Conservation (phyloP, 2,888 invertebrate genomes). For the Tubulanus polymorphus region DNA sequence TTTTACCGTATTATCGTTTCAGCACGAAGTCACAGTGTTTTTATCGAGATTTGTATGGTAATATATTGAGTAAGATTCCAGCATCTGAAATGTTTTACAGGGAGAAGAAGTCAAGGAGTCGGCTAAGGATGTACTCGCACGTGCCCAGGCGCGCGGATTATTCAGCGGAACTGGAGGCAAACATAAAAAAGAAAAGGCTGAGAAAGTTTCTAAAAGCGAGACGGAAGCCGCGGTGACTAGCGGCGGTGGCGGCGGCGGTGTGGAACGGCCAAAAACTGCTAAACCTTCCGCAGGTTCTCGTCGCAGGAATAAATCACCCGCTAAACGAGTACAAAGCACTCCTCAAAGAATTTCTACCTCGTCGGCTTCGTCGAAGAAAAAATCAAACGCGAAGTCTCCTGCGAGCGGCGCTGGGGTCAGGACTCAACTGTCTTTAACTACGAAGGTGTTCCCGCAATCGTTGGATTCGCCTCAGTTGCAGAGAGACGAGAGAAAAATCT, state of each 20-base stretch:
- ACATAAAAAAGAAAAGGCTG: not conserved
- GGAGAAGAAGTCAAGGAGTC: constrained; percentile 35
- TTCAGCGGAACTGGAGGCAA: constrained; percentile 24
- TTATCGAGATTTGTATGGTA: too few relatives aligned
- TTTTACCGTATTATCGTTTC: too few relatives aligned
- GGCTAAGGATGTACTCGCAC: constrained; percentile 38
- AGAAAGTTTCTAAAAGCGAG: constrained; percentile 14
- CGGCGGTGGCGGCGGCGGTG: not conserved
- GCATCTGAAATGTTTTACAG: too few relatives aligned
- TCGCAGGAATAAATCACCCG: not conserved
- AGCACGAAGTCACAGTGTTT: too few relatives aligned
- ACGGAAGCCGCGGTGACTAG: not conserved
- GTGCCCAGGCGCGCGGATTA: constrained; percentile 35
- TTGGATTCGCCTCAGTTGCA: not conserved
- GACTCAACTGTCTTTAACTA: not conserved
- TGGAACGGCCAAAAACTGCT: not conserved
- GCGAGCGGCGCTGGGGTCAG: too few relatives aligned
- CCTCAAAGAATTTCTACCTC: not conserved
- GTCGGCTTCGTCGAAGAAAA: constrained; percentile 8
- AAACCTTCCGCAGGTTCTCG: not conserved
- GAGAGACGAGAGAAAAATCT: not conserved
- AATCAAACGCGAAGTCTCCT: not conserved
- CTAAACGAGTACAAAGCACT: not conserved
- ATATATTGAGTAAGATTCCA: too few relatives aligned
- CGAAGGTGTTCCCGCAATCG: not conserved